These are phyloP conservation scores for Triplophysa siluroides DNA, from an alignment of 2,113 vertebrate species.

Conservation along the genomic window DNA sequence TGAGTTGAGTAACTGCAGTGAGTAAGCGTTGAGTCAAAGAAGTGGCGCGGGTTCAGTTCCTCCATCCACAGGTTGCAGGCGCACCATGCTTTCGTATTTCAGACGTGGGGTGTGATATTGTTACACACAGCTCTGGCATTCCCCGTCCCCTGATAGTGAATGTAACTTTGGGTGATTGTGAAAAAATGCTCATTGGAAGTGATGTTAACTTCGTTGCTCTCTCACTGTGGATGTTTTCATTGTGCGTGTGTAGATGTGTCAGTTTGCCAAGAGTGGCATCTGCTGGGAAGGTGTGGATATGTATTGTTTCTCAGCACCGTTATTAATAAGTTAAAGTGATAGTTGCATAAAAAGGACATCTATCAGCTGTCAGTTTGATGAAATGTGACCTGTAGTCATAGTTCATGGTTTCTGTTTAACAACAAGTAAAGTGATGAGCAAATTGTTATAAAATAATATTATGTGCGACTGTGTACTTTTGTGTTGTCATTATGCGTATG, in stretches of 20 bases:
- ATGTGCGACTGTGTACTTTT: no score
- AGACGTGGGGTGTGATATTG: not conserved
- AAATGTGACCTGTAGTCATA: no score
- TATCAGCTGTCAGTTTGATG: no score
- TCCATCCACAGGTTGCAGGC: not conserved
- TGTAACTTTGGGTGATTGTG: not conserved
- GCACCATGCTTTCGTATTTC: not conserved
- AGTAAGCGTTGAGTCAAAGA: slow-evolving; percentile 42
- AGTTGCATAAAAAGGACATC: no score
- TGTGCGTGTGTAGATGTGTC: not conserved
- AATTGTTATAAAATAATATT: no score
- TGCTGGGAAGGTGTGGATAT: slow-evolving; percentile 35
- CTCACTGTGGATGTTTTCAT: not conserved
- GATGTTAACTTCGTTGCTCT: no score
- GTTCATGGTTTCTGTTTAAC: no score
- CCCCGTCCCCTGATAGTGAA: not conserved
- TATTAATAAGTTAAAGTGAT: no score
- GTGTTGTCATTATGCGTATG: no score
- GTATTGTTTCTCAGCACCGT: not conserved
- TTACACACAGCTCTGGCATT: not conserved
- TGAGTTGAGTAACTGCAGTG: slow-evolving; percentile 24
- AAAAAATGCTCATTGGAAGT: not conserved
- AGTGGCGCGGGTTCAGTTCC: slow-evolving; percentile 9
- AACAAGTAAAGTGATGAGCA: no score
- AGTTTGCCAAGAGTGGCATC: slow-evolving; percentile 44